Evolutionary conservation across 2,113 vertebrate species (phyloP).

Genomic region (Grus americana): DNA sequence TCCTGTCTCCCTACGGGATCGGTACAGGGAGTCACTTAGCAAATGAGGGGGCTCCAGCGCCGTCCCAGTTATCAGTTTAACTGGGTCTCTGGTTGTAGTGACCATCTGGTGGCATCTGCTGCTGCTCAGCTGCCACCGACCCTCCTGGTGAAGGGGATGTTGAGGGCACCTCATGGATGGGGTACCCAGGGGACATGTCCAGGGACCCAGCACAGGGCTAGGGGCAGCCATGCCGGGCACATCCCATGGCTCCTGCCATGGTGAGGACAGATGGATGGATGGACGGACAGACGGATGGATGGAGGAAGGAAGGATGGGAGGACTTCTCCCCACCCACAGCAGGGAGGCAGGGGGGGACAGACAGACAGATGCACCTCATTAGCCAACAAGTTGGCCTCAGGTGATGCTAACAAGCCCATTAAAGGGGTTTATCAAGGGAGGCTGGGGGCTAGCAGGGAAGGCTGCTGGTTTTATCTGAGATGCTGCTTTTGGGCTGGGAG

Average conservation of each 20-base stretch:
- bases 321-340: not conserved
- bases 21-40: not conserved
- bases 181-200: fast-evolving
- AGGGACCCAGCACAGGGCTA: not conserved
- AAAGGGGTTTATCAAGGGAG: slow-evolving; percentile 9
- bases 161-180: fast-evolving
- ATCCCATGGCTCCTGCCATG: fast-evolving
- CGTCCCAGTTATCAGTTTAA: not conserved
- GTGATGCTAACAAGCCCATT: slow-evolving; percentile 35
- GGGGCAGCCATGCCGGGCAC: not conserved
- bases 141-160: not conserved
- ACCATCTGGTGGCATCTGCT: slow-evolving; percentile 54
- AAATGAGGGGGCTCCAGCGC: not conserved
- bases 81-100: fast-evolving
- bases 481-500: slow-evolving; percentile 6
- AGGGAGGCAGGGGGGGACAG: not conserved
- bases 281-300: not conserved
- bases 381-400: not conserved
- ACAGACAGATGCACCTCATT: not conserved
- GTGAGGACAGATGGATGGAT: not conserved
- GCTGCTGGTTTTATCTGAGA: not conserved
- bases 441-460: fast-evolving
- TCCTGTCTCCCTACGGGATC: fast-evolving
- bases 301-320: not conserved
- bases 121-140: not conserved